Evolutionary conservation across 2,797 vertebrate genomes (phyloP), one percentile per base, ranked within the genome.

Genomic region (Cirrhinus mrigala): DNA sequence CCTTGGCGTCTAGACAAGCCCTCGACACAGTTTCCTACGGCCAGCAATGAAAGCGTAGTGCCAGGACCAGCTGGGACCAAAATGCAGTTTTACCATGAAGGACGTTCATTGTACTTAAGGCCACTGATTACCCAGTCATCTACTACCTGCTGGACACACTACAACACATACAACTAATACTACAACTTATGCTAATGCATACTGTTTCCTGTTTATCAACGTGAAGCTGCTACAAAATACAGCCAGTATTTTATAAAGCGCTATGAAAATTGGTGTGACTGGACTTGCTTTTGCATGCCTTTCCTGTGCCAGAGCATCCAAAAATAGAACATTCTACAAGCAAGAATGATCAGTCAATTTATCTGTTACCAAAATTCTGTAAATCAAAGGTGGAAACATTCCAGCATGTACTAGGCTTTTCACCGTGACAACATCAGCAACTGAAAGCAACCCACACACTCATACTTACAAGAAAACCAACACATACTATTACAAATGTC

Each of bases 401-500:
- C 27, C 62, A 66, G 60, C 40, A 79, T 50, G 60, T 27, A 29
- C 44, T 22, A 44, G 40, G 27, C 24, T 79, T 46, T 79, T 29
- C 58, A 79, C 58, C 18, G 3, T 18, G 58, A 64, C 15, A 18
- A 18, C 77, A 37, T 33, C 4, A 56, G 29, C 52, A 14, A 56
- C 29, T 77, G 29, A 64, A 64, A 16, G 27, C 40, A 48, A 44
- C 40, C 79, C 60, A 50, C 60, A 54, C 12, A 69, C 46, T 24
- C 29, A 56, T 54, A 81, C 24, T 50, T 52, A n/a, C 27, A 81
- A 64, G 46, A 37, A 81, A 40, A 69, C 20, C 14, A 37, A 44
- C 22, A 69, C 27, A 18, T 81, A 81, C 64, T 81, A 24, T 80
- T 80, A 69, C 58, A 76, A 79, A 81, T 73, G 79, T 64, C 85